Conservation (phyloP, 2,113 vertebrate species). For the Seriola rivoliana region DNA sequence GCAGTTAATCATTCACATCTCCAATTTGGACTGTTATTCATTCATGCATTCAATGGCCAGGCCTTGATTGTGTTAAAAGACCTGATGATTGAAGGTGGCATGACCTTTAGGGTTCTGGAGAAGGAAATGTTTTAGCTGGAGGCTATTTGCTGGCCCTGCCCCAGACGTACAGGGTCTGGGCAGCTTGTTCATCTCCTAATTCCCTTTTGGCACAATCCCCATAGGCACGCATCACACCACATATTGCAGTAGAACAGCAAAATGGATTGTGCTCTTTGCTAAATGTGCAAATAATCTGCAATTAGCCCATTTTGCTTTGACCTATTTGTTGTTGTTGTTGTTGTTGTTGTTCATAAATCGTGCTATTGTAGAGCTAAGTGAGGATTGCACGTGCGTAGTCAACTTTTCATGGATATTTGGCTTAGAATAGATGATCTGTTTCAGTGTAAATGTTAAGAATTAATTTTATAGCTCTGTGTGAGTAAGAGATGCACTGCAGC, state of each 20-base stretch:
- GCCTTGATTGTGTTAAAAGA: not conserved
- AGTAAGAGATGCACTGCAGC: not conserved
- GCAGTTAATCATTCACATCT: not conserved
- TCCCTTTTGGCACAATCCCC: slow-evolving; percentile 16
- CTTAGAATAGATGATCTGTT: not conserved
- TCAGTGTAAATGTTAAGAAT: not conserved
- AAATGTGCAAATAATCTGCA: slow-evolving; percentile 41
- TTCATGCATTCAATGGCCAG: not conserved
- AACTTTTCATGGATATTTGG: slow-evolving; percentile 18
- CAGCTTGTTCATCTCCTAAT: slow-evolving; percentile 43
- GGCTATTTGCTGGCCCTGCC: slow-evolving; percentile 14
- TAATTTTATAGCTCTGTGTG: not conserved
- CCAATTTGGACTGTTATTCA: not conserved
- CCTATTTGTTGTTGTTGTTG: slow-evolving; percentile 18
- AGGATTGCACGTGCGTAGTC: not conserved
- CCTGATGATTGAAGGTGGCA: not conserved
- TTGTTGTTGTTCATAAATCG: not conserved
- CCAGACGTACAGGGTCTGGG: slow-evolving; percentile 9
- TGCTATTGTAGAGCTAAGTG: not conserved
- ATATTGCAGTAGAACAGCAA: slow-evolving; percentile 11
- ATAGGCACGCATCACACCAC: slow-evolving; percentile 5
- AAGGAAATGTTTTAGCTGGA: slow-evolving; percentile 14
- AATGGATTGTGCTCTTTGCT: slow-evolving; percentile 17
- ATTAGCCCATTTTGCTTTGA: slow-evolving; percentile 25
- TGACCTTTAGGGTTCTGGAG: not conserved